Conservation (phyloP, 1,140 invertebrate genomes). For the Drosophila setifemur region DNA sequence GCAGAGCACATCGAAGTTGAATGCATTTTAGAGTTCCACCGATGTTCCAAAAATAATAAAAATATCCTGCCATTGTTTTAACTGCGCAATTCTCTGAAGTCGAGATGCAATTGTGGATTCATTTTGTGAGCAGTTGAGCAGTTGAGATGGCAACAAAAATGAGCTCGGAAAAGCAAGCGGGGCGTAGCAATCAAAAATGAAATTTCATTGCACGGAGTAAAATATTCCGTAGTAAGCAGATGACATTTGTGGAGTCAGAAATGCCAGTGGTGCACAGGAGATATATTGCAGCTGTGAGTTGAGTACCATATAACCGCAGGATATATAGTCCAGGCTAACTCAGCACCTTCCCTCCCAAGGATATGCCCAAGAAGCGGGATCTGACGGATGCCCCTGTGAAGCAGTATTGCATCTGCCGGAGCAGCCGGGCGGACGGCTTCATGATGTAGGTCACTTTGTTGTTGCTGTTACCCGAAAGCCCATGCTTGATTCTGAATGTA, state of each 20-base stretch:
- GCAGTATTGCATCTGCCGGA: not conserved
- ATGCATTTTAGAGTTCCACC: slow-evolving; percentile 18
- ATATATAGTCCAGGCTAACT: not conserved
- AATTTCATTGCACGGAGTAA: not conserved
- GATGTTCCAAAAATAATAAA: slow-evolving; percentile 10
- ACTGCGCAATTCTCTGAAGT: slow-evolving; percentile 6
- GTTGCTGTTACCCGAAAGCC: too few relatives aligned
- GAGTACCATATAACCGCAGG: not conserved
- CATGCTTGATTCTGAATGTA: too few relatives aligned
- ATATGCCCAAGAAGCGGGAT: too few relatives aligned
- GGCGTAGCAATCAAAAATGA: not conserved
- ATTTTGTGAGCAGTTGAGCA: not conserved
- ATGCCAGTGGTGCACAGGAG: not conserved
- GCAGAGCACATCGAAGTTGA: slow-evolving; percentile 10
- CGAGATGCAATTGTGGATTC: slow-evolving; percentile 1
- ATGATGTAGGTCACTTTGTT: slow-evolving; percentile 28
- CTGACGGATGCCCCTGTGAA: not conserved
- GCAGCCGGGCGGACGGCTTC: not conserved
- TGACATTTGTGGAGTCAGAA: not conserved
- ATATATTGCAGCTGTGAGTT: not conserved
- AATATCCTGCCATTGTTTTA: slow-evolving; percentile 22
- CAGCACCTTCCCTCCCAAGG: not conserved
- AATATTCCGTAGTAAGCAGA: not conserved
- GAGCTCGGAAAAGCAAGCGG: not conserved
- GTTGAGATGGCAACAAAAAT: too few relatives aligned